Conservation (phyloP, 2,888 invertebrate species). For the Dexiosoma caninum region DNA sequence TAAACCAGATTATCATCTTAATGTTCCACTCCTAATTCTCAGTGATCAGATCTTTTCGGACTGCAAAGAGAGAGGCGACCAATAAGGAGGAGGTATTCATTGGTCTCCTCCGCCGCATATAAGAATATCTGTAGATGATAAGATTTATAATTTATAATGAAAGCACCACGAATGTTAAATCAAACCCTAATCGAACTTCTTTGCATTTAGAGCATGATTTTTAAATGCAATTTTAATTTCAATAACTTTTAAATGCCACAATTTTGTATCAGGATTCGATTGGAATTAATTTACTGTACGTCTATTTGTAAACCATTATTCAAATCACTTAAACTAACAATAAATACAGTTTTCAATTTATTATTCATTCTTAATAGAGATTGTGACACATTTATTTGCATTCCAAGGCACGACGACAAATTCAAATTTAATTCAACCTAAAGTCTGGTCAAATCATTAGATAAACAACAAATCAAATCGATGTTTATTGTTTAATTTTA, state of each 20-base stretch:
- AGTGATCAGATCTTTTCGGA: too few species aligned
- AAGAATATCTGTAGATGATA: too few species aligned
- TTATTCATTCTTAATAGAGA: not conserved
- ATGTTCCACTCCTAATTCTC: too few species aligned
- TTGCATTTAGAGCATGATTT: not conserved
- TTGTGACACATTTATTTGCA: conserved; percentile 8
- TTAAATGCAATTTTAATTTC: not conserved
- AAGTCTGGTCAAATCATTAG: conserved; percentile 21
- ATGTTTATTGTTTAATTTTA: conserved; percentile 13
- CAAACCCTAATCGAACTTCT: too few species aligned
- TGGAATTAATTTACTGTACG: not conserved
- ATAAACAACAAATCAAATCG: conserved; percentile 10
- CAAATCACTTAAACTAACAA: conserved; percentile 3
- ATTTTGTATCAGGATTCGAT: not conserved
- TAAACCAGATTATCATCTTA: too few species aligned
- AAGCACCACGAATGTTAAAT: too few species aligned
- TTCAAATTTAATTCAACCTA: not conserved
- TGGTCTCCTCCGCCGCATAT: too few species aligned
- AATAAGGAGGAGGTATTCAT: too few species aligned
- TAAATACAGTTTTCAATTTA: not conserved
- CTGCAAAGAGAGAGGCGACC: too few species aligned
- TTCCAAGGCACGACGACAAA: not conserved
- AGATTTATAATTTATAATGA: too few species aligned
- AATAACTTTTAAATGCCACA: not conserved
- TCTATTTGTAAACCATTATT: not conserved